A percentile compares a stretch with the other conserved stretches of the same genome.
phyloP scores from a whole-genome alignment of 2,797 vertebrate species.

The Meriones psammophilus region DNA sequence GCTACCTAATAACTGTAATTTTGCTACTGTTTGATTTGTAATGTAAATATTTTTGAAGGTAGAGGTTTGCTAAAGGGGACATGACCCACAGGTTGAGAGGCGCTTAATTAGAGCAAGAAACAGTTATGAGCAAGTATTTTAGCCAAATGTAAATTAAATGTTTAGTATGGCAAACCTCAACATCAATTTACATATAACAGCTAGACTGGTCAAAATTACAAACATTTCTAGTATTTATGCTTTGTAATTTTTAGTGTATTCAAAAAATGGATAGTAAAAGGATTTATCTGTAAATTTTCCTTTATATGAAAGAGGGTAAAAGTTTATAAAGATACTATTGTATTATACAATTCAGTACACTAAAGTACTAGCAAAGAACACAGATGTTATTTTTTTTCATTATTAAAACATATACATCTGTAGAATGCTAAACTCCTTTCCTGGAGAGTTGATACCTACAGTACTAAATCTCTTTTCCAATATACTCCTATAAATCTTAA shows the following conservation, averaged over 20 bases:
- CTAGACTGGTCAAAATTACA: constrained; percentile 6
- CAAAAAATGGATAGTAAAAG: not conserved
- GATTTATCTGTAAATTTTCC: not conserved
- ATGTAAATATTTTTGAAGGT: not conserved
- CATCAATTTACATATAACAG: not conserved
- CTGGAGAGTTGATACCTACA: not conserved
- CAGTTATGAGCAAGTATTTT: not conserved
- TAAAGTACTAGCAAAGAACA: not conserved
- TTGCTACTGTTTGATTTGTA: not conserved
- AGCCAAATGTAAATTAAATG: not conserved
- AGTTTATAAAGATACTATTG: not conserved
- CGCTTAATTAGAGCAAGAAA: not conserved
- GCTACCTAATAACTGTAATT: not conserved
- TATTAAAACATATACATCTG: not conserved
- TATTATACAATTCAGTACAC: not conserved
- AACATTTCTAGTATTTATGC: not conserved
- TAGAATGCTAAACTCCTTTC: not conserved
- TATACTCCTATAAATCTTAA: not conserved
- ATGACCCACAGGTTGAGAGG: not conserved
- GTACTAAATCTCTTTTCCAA: not conserved
- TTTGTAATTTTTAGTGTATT: not conserved
- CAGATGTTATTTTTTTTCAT: not conserved
- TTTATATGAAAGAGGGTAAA: not conserved
- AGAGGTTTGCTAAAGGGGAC: not conserved
- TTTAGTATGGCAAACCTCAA: not conserved